Percentiles rank a stretch among this genome's conserved stretches.
phyloP scores from a whole-genome alignment of 2,113 vertebrate species.

The Oenanthe oenanthe region DNA sequence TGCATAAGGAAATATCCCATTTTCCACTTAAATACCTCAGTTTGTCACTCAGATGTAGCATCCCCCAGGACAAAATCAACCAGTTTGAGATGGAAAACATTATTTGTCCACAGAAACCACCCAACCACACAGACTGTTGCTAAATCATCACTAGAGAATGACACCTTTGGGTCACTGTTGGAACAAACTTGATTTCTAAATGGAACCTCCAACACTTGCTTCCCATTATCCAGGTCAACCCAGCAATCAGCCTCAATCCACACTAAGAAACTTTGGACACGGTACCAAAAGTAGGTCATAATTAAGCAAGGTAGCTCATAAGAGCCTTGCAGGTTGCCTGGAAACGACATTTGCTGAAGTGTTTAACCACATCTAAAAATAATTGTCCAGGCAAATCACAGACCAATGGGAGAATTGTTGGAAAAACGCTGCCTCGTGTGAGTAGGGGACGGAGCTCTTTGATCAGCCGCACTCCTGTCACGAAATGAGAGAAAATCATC shows the following conservation, averaged over 20 bases:
- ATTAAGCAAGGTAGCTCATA: conserved; percentile 51
- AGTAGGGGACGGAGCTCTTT: background rate
- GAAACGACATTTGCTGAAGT: conserved; percentile 57
- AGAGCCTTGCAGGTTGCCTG: conserved; percentile 63
- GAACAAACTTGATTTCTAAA: background rate
- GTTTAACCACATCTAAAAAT: conserved; percentile 66
- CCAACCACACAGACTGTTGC: too few relatives aligned
- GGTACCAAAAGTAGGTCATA: conserved; percentile 55
- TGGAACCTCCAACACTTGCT: background rate
- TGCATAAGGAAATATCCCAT: background rate
- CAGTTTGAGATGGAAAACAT: background rate
- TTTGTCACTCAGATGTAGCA: background rate
- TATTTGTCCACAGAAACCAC: background rate
- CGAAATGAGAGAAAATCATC: background rate
- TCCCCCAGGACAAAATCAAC: background rate
- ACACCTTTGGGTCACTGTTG: background rate
- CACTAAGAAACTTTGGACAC: conserved; percentile 25
- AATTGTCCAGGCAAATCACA: conserved; percentile 29
- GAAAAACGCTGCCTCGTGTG: background rate
- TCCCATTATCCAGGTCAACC: background rate
- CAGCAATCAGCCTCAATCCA: conserved; percentile 5
- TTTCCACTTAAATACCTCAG: background rate
- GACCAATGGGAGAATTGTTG: background rate
- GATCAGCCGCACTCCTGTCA: background rate
- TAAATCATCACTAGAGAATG: background rate